These are phyloP conservation scores for Cavia porcellus DNA, from an alignment of 2,113 vertebrate genomes.

Conservation along the genomic window DNA sequence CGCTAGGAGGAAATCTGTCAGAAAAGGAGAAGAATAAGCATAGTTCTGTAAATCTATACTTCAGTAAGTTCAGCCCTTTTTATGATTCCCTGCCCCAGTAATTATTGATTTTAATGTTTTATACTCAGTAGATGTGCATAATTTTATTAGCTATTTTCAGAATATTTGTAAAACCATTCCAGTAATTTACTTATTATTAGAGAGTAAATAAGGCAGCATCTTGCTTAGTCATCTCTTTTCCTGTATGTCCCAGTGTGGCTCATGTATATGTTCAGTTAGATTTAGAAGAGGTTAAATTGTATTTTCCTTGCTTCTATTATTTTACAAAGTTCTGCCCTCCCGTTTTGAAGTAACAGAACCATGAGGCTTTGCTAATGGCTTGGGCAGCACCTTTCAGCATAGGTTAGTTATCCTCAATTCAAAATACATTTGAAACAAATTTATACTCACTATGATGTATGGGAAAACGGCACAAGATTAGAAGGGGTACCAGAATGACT, in stretches of 20 bases:
- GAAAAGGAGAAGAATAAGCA: neutral
- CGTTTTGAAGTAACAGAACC: neutral
- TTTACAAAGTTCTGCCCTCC: neutral
- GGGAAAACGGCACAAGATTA: neutral
- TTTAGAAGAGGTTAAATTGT: neutral
- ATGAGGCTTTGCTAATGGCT: neutral
- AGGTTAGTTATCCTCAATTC: neutral
- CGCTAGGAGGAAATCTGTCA: neutral
- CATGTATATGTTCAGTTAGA: neutral
- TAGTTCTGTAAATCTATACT: slow-evolving; percentile 10
- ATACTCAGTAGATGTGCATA: neutral
- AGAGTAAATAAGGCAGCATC: neutral
- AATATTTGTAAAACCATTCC: neutral
- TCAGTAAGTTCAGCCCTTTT: neutral
- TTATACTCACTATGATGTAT: neutral
- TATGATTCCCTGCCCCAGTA: neutral
- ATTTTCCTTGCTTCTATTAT: neutral
- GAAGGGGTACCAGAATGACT: neutral
- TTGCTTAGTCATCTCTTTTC: neutral
- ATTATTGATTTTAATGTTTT: neutral
- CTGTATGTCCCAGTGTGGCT: neutral
- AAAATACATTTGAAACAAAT: neutral
- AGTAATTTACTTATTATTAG: neutral
- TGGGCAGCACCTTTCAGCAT: neutral
- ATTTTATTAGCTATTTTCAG: slow-evolving; percentile 35